Base-by-base conservation (phyloP, 2,113 vertebrate species). In the Drymodes brunneopygia region DNA sequence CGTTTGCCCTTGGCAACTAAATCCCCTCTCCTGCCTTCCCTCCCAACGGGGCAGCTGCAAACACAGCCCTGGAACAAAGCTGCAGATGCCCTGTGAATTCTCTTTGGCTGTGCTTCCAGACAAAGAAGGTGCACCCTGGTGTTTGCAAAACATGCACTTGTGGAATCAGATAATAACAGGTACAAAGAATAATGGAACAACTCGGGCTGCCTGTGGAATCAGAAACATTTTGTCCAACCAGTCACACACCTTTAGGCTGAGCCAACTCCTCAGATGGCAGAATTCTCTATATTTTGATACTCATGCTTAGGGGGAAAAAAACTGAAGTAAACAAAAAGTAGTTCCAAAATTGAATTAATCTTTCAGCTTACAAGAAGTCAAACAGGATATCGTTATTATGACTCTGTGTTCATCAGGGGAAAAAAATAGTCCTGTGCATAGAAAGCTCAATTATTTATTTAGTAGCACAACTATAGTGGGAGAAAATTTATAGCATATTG, bases 401-500 rank as follows among this genome's bases (percentile, higher is more conserved):
- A 78, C 53, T 45, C 50, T 40, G 28, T 29, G 23, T 50, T 93
- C 42, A 19, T 66, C 24, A 36, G 56, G 45, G 38, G 40, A 82
- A 88, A 79, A 79, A 82, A 66, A n/a, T 8, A 44, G 38, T 38
- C 14, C 44, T 56, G 3, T 29, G 36, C 60, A 25, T 60, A 40
- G 86, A 79, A 69, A 47, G 1, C 12, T 36, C 27, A 12, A 62
- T 70, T 33, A 86, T 89, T 85, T 79, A 77, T 88, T 92, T 66
- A 86, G 72, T n/a, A 58, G 79, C n/a, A 57, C 23, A 86, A 35
- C n/a, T 83, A 5, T 40, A 92, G 56, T 64, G 50, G 58, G 58
- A 88, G 67, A 62, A 88, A 60, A 96, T 88, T 90, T 94, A 93
- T 86, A 42, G 86, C 47, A 18, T 54, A 77, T 90, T 97, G 86